phyloP scores from a whole-genome alignment of 2,113 vertebrate genomes.

The Apteryx owenii region DNA sequence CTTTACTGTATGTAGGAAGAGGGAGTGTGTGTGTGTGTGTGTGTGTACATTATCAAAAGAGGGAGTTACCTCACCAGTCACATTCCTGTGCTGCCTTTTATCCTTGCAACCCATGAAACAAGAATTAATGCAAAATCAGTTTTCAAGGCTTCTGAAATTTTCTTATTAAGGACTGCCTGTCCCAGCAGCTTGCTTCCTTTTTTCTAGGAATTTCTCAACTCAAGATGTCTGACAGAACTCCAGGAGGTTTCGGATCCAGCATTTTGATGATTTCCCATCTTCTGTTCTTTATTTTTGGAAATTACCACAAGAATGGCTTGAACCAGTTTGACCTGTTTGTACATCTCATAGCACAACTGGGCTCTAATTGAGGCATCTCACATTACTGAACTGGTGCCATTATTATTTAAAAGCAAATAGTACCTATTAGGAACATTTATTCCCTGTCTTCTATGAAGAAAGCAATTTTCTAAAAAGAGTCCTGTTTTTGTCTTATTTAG shows the following conservation, averaged over 20 bases:
- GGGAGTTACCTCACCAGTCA: background rate
- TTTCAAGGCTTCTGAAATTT: background rate
- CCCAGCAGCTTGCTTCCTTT: background rate
- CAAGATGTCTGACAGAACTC: constrained; percentile 14
- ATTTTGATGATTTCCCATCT: constrained; percentile 22
- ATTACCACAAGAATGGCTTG: constrained; percentile 42
- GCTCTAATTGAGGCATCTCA: constrained; percentile 51
- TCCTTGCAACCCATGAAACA: background rate
- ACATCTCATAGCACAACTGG: constrained; percentile 36
- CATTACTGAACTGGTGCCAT: constrained; percentile 48
- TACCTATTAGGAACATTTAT: constrained; percentile 52
- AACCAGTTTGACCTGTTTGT: constrained; percentile 62
- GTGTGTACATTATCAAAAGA: background rate
- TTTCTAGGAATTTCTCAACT: background rate
- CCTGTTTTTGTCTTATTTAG: constrained; percentile 48
- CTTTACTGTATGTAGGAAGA: background rate
- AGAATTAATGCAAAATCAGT: constrained; percentile 27
- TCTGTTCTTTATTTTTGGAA: constrained; percentile 40
- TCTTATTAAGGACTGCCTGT: background rate
- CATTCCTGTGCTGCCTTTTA: constrained; percentile 28
- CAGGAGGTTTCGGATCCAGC: background rate
- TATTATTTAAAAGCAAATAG: constrained; percentile 70
- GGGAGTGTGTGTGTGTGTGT: background rate
- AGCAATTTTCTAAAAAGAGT: constrained; percentile 37
- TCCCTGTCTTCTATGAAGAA: constrained; percentile 44